Evolutionary conservation across 2,797 vertebrate species (phyloP).

Genomic region (Galaxias olidus): DNA sequence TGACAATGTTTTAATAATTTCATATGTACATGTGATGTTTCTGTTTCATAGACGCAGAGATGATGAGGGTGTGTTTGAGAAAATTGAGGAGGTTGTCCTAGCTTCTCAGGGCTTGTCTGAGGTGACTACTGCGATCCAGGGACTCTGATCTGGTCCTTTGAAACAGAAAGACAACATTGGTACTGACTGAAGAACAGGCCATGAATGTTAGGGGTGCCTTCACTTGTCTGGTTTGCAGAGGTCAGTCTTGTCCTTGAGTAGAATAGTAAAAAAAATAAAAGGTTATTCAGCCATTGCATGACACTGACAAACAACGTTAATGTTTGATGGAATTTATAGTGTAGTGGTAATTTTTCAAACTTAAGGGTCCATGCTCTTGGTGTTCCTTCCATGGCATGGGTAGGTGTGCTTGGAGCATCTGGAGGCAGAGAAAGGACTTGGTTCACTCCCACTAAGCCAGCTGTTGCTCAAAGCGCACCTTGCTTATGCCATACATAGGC

Average conservation of each 20-base stretch:
- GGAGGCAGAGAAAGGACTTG: slow-evolving; percentile 6
- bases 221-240: slow-evolving; percentile 10
- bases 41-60: too few species aligned
- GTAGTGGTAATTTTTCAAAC: slow-evolving; percentile 9
- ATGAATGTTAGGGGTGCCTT: background rate
- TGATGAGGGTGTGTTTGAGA: background rate
- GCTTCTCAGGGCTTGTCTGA: slow-evolving; percentile 9
- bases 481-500: slow-evolving; percentile 3
- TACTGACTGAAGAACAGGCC: slow-evolving; percentile 1
- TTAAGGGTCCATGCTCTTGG: too few species aligned
- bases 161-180: background rate
- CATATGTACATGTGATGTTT: too few species aligned
- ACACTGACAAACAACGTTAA: background rate
- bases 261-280: background rate
- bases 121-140: slow-evolving; percentile 5
- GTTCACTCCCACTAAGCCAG: background rate
- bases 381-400: too few species aligned
- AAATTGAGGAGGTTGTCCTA: slow-evolving; percentile 6
- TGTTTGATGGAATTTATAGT: background rate
- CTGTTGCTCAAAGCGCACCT: too few species aligned
- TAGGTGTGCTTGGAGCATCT: slow-evolving; percentile 11
- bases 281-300: background rate
- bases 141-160: background rate
- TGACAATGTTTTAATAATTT: too few species aligned
- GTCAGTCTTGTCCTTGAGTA: slow-evolving; percentile 1